Evolutionary conservation across 2,888 invertebrate genomes (phyloP), one percentile per base, ranked within the genome.

Genomic region (Gandaritis pyraliata): DNA sequence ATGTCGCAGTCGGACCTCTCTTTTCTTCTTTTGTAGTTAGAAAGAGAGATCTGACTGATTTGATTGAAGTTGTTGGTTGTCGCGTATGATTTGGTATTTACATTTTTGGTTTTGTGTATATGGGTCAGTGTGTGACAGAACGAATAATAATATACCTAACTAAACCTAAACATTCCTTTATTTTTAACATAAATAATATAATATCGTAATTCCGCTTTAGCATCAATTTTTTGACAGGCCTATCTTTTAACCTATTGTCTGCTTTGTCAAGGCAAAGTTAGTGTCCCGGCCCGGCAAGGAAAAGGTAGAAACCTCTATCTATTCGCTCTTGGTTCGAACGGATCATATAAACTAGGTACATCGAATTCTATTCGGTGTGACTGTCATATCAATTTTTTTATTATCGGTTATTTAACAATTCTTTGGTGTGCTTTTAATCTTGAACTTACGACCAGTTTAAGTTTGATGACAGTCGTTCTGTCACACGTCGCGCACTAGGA

Each of bases 41-140:
- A 58, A 59, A 58, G 51, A 63, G 59, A 59, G 60, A 29, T 55
- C 43, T 29, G 55, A 46, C 11, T 30, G 45, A 5, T 38, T 29
- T 12, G 39, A 3, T 48, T 41, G 18, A 23, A 43, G 41, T 41
- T 29, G 29, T 46, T 46, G 18, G 13, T 30, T 46, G 29, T 36
- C 16, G 30, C 15, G 18, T 41, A 46, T 47, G 16, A 47, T 43
- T 48, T 49, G 43, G 13, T 47, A n/a, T n/a, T n/a, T n/a, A 29
- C 29, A 1, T 4, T 10, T 1, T 29, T 29, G 11, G 10, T 45
- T 36, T 11, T 39, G 36, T 39, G 41, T 13, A 36, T 49, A 43
- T 50, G 7, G 11, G n/a, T n/a, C n/a, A 38, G 23, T 45, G 39
- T 39, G 50, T 55, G 60, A 46, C 46, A 39, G 60, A 50, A 51